phyloP scores from a whole-genome alignment of 2,888 invertebrate species.

The Drosophila maculinotata region DNA sequence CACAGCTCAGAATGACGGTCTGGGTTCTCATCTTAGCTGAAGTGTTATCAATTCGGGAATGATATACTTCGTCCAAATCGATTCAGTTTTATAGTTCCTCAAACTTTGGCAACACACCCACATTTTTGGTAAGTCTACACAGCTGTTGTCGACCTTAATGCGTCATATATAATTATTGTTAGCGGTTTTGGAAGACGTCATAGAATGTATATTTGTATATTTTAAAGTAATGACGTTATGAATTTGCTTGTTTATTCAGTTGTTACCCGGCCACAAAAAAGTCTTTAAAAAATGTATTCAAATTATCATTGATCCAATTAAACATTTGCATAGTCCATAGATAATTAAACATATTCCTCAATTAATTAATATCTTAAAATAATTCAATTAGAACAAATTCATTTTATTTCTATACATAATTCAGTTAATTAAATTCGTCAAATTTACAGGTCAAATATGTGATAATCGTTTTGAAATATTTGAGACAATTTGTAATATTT shows the following conservation, averaged over 20 bases:
- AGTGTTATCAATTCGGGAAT: neutral
- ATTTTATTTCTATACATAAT: no score
- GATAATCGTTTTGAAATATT: no score
- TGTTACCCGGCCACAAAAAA: no score
- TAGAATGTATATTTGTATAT: neutral
- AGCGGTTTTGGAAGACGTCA: constrained; percentile 9
- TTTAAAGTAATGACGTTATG: neutral
- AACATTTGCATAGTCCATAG: no score
- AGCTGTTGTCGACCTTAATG: constrained; percentile 9
- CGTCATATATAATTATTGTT: constrained; percentile 4
- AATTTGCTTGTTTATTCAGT: constrained; percentile 4
- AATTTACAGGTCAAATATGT: no score
- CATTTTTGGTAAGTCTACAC: constrained; percentile 5
- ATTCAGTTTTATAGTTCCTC: constrained; percentile 16
- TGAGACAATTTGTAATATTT: no score
- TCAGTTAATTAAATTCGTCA: no score
- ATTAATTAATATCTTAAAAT: no score
- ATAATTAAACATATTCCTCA: no score
- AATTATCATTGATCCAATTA: no score
- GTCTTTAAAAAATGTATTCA: no score
- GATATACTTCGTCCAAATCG: neutral
- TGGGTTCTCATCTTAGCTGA: constrained; percentile 20
- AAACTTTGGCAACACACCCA: neutral
- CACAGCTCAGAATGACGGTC: constrained; percentile 17
- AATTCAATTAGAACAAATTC: no score